phyloP scores from a whole-genome alignment of 1,140 invertebrate species.

The Nylanderia fulva region DNA sequence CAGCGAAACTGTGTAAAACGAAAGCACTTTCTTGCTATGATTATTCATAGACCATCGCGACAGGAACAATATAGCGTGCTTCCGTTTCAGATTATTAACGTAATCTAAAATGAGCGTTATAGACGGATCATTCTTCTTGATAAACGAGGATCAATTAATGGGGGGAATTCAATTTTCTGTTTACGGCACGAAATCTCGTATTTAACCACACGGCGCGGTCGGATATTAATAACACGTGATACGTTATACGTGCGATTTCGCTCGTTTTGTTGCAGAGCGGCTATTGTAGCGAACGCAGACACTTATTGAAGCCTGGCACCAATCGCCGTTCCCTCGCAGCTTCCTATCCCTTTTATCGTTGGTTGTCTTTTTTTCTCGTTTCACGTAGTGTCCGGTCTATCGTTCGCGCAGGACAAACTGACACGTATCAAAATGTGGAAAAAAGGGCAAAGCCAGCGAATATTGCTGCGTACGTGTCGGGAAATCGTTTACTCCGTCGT shows the following conservation, averaged over 20 bases:
- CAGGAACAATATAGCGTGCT: background rate
- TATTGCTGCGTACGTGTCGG: conserved; percentile 56
- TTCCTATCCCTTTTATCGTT: conserved; percentile 48
- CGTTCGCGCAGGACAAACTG: conserved; percentile 43
- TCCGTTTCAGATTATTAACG: background rate
- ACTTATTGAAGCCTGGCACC: conserved; percentile 51
- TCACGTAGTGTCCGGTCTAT: conserved; percentile 25
- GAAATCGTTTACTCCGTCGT: conserved; percentile 54
- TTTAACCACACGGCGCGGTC: conserved; percentile 1
- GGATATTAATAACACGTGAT: conserved; percentile 43
- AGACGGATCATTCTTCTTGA: background rate
- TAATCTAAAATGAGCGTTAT: background rate
- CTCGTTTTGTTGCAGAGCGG: conserved; percentile 36
- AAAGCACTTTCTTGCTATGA: background rate
- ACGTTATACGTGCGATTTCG: conserved; percentile 30
- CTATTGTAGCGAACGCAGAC: conserved; percentile 41
- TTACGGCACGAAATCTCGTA: background rate
- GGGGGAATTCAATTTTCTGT: background rate
- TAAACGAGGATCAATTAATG: conserved; percentile 5
- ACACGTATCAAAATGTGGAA: conserved; percentile 59
- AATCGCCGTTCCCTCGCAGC: conserved; percentile 38
- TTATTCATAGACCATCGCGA: conserved; percentile 19
- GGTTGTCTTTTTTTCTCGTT: conserved; percentile 15
- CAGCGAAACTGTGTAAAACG: background rate
- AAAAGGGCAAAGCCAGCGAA: conserved; percentile 51